Conservation (phyloP, 2,113 vertebrate genomes). For the Scolopax mira region DNA sequence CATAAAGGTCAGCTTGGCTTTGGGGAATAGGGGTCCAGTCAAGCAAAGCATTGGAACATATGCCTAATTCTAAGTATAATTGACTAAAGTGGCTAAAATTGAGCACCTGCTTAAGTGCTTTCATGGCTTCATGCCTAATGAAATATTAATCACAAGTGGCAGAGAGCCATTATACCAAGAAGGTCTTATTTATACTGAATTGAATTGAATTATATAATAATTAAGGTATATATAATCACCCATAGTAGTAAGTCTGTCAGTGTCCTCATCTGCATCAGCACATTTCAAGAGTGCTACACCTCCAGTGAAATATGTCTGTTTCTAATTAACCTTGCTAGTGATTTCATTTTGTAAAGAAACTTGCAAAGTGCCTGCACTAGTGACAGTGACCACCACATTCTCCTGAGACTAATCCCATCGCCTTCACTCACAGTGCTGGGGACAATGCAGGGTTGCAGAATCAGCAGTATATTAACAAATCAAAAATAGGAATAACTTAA, state of each 20-base stretch:
- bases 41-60: background rate
- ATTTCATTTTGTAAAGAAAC: background rate
- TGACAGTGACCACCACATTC: fast-evolving
- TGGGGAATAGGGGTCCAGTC: background rate
- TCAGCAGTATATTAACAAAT: background rate
- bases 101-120: constrained; percentile 59
- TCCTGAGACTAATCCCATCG: fast-evolving
- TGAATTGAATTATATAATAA: constrained; percentile 55
- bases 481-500: background rate
- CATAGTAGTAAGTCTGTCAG: background rate
- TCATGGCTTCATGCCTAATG: constrained; percentile 50
- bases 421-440: fast-evolving
- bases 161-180: constrained; percentile 20
- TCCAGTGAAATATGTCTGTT: background rate
- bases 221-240: constrained; percentile 31
- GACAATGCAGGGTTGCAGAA: fast-evolving
- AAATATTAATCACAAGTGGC: constrained; percentile 62
- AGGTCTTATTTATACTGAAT: constrained; percentile 47
- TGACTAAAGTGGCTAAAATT: constrained; percentile 43
- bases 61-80: constrained; percentile 35
- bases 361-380: background rate
- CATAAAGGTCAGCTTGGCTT: background rate
- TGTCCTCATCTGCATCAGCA: constrained; percentile 17
- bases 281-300: background rate
- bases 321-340: constrained; percentile 8